Evolutionary conservation across 2,113 vertebrate species (phyloP).

Genomic region (Regulus satrapa): DNA sequence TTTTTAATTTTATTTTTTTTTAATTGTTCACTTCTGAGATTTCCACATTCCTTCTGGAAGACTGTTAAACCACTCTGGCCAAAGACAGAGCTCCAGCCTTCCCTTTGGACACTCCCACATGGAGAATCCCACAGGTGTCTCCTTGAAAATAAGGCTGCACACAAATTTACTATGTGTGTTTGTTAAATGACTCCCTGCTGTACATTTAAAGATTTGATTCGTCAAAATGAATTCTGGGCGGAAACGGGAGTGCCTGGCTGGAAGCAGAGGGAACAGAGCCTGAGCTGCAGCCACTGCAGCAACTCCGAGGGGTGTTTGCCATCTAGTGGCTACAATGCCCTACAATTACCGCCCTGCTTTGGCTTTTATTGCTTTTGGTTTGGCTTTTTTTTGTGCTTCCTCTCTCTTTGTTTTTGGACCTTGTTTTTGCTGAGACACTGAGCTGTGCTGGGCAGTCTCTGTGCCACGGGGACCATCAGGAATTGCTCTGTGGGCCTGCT

Average conservation of each 20-base stretch:
- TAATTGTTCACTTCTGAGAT: neutral
- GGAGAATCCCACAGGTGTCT: neutral
- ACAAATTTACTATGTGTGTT: neutral
- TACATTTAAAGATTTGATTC: neutral
- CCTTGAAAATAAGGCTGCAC: neutral
- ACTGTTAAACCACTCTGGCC: neutral
- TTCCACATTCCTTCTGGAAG: neutral
- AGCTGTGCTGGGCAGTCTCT: neutral
- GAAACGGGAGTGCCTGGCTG: neutral
- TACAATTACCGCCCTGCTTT: rapidly evolving
- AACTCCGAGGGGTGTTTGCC: slow-evolving; percentile 14
- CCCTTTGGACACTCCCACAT: neutral
- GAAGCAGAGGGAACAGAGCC: neutral
- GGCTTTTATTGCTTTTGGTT: neutral
- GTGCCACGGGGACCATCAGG: neutral
- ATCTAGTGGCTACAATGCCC: slow-evolving; percentile 20
- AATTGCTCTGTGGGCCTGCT: neutral
- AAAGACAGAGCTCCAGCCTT: neutral
- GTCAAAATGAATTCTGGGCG: neutral
- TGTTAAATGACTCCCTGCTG: neutral
- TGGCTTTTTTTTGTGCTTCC: neutral
- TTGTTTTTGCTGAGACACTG: neutral
- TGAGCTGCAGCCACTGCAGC: neutral
- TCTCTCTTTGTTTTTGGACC: neutral
- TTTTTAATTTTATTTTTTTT: no score